These are phyloP conservation scores for Oligia strigilis DNA, from an alignment of 2,888 invertebrate species.

Conservation along the genomic window DNA sequence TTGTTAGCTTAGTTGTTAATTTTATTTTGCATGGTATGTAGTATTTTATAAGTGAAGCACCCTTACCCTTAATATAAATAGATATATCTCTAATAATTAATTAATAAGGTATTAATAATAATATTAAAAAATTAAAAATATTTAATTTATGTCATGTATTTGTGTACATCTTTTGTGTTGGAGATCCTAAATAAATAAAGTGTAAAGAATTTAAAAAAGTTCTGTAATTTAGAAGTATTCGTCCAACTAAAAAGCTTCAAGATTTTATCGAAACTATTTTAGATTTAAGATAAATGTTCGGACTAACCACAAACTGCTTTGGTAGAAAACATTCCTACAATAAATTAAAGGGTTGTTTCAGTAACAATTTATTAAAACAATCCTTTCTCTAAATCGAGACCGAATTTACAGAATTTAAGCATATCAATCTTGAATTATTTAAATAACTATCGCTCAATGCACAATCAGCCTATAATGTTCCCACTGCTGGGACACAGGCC, in stretches of 20 bases:
- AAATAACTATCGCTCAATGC: neutral
- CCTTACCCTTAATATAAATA: no score
- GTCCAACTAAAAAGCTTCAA: constrained; percentile 12
- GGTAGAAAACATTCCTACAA: constrained; percentile 42
- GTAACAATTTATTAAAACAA: constrained; percentile 50
- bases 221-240: neutral
- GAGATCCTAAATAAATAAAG: neutral
- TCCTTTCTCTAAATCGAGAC: constrained; percentile 41
- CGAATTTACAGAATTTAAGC: constrained; percentile 47
- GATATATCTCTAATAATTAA: no score
- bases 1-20: no score
- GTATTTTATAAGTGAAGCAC: no score
- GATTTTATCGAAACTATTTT: constrained; percentile 42
- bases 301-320: constrained; percentile 44
- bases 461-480: no score
- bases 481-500: no score
- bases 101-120: no score
- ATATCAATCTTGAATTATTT: constrained; percentile 18
- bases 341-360: constrained; percentile 45
- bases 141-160: no score
- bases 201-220: neutral
- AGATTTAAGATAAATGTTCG: constrained; percentile 37
- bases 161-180: no score
- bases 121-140: no score
- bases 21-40: no score